Conservation (phyloP, 2,888 invertebrate species). For the Lysandra bellargus region DNA sequence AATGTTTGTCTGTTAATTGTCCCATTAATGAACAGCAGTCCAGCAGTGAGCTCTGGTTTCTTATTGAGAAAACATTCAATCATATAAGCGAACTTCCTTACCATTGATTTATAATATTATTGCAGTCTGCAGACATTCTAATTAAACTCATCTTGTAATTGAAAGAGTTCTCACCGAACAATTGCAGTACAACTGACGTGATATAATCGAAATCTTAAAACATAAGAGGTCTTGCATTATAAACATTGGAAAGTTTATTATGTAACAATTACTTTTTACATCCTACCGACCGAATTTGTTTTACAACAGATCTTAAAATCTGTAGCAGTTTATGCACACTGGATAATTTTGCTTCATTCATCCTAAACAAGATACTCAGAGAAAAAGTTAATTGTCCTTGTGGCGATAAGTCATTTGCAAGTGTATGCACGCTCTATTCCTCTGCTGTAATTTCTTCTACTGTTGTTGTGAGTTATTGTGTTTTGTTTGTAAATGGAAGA, state of each 20-base stretch:
- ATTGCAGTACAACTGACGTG: neutral
- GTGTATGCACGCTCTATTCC: neutral
- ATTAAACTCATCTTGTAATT: neutral
- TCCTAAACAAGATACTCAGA: neutral
- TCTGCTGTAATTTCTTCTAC: neutral
- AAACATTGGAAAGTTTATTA: neutral
- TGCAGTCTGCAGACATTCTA: constrained; percentile 1
- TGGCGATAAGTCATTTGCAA: neutral
- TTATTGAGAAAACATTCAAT: neutral
- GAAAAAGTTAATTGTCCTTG: neutral
- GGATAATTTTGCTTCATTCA: neutral
- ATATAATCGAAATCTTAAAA: constrained; percentile 7
- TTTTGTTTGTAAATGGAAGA: neutral
- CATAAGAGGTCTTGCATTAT: neutral
- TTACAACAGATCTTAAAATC: neutral
- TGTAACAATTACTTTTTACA: neutral
- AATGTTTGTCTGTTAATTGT: constrained; percentile 7
- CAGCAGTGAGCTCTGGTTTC: neutral
- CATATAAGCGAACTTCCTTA: neutral
- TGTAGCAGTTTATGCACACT: neutral
- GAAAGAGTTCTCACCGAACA: constrained; percentile 20
- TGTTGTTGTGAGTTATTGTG: neutral
- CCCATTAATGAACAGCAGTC: constrained; percentile 14
- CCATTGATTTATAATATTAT: neutral
- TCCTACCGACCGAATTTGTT: neutral